Percentiles rank a stretch among this genome's conserved stretches.
phyloP scores from a whole-genome alignment of 2,888 invertebrate genomes.

The Rhagophthalmus giganteus region DNA sequence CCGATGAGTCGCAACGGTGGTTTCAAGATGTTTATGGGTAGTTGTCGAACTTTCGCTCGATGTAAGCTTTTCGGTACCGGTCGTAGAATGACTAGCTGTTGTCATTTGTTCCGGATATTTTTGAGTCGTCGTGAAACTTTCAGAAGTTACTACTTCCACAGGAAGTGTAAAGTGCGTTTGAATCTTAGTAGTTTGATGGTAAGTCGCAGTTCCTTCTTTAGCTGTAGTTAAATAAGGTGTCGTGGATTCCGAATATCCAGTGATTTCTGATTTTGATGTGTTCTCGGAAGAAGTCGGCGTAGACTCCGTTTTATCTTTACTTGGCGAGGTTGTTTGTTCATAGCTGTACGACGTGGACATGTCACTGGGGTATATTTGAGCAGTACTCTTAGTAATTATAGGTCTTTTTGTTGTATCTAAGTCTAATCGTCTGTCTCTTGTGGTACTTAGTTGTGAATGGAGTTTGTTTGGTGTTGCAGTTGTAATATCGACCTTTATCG shows the following conservation, averaged over 20 bases:
- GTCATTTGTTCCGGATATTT: background rate
- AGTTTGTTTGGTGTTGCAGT: constrained; percentile 17
- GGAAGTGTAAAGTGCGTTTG: background rate
- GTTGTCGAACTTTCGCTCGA: background rate
- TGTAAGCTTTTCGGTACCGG: background rate
- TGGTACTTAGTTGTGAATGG: constrained; percentile 30
- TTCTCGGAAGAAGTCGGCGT: no score
- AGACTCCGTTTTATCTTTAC: no score
- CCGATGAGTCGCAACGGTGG: constrained; percentile 1
- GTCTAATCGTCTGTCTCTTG: constrained; percentile 32
- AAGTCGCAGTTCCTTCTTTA: no score
- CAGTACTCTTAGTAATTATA: no score
- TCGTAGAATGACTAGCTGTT: background rate
- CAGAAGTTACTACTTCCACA: constrained; percentile 1
- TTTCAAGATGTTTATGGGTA: background rate
- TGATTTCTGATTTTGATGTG: background rate
- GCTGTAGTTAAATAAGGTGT: background rate
- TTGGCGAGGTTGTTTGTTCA: no score
- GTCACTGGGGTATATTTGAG: no score
- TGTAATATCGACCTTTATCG: background rate
- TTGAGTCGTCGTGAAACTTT: background rate
- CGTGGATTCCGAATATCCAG: background rate
- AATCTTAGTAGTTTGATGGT: background rate
- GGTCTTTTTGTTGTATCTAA: constrained; percentile 22
- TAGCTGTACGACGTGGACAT: no score